These are phyloP conservation scores for Lasioglossum pauxillum DNA, from an alignment of 2,888 invertebrate genomes.

Conservation along the genomic window DNA sequence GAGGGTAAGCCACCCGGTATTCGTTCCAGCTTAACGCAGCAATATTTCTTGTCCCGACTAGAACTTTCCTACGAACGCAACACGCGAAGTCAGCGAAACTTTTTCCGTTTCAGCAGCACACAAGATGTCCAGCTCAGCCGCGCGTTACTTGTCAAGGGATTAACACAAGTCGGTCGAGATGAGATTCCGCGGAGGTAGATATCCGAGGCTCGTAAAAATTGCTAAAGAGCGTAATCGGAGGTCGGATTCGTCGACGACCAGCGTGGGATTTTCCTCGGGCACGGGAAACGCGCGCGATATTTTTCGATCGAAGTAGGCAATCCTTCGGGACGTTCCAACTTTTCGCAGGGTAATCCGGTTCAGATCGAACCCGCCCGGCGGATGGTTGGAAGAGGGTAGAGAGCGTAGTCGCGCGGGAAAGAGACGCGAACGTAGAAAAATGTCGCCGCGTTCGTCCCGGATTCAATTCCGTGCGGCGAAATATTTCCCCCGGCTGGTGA, in stretches of 20 bases:
- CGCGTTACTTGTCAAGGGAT: not conserved
- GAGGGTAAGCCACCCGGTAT: not conserved
- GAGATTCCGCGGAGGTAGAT: not conserved
- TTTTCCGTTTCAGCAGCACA: not conserved
- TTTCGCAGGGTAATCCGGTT: constrained; percentile 4
- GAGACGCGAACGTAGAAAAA: not conserved
- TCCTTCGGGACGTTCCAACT: not conserved
- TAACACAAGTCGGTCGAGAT: not conserved
- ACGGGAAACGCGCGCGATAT: constrained; percentile 12
- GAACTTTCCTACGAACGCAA: not conserved
- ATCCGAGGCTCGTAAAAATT: constrained; percentile 10
- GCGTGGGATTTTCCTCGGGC: not conserved
- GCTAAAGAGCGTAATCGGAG: constrained; percentile 14
- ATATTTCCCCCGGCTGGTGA: not conserved
- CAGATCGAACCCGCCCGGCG: not conserved
- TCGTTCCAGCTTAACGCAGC: not conserved
- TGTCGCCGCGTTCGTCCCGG: not conserved
- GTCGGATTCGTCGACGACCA: not conserved
- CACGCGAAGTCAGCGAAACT: not conserved
- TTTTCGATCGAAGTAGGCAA: not conserved
- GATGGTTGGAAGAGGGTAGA: not conserved
- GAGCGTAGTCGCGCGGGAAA: not conserved
- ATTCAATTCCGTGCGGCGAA: constrained; percentile 3
- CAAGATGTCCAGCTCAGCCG: not conserved
- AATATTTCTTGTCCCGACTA: not conserved